Evolutionary conservation across 2,888 invertebrate genomes (phyloP), one percentile per base, ranked within the genome.

Genomic region (Horisme vitalbata): DNA sequence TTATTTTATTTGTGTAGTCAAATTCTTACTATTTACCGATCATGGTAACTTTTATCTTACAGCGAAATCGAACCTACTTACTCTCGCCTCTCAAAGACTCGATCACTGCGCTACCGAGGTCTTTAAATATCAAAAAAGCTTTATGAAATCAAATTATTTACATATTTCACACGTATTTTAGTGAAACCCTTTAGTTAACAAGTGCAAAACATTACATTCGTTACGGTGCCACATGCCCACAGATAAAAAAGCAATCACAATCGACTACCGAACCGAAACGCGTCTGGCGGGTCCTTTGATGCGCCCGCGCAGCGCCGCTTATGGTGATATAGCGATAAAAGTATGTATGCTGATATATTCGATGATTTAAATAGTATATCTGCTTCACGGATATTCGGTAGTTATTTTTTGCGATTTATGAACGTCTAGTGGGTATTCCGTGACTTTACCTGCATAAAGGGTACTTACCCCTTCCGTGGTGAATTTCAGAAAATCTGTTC

Each of bases 221-320:
- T 51, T 48, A 47, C 36, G 31, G 41, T 37, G 30, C 41, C 45
- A 46, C 49, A 63, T 70, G 71, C 59, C 58, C 61, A 55, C 71
- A 68, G 74, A 78, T 76, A 84, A 85, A 84, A 83, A 84, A 74
- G 68, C 75, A 73, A 79, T 76, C 69, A 72, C 67, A 60, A 69
- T 69, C 68, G 76, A 75, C 82, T 83, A 83, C 84, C 78, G 82
- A 77, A 79, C 75, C 71, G 70, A 68, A 70, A 71, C 71, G 50
- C 54, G 43, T 50, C 37, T 32, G 45, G 27, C 46, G 41, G 38
- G 8, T 63, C 60, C 76, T 84, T 85, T 84, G 82, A 81, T 66
- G 63, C 64, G 69, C 75, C 79, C 21, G 45, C 38, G 45, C 45
- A 38, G 9, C 18, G 36, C 30, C 34, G 34, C 33, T 44, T 48